Evolutionary conservation across 2,888 invertebrate species (phyloP), one percentile per base, ranked within the genome.

Genomic region (Sphaeridia pumilis): DNA sequence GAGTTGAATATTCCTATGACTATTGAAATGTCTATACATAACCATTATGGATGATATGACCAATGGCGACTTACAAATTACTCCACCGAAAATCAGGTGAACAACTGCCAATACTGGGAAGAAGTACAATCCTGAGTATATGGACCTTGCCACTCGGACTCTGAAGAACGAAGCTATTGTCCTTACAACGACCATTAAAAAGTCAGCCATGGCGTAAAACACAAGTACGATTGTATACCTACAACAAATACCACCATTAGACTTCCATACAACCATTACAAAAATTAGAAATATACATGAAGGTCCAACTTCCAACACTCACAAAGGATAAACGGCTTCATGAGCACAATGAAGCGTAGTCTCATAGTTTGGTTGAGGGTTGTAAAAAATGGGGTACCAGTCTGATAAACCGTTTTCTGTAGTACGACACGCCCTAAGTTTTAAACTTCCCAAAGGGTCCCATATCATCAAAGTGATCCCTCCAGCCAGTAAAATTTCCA

Each of bases 241-340:
- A n/a, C n/a, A n/a, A n/a, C n/a, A n/a, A n/a, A n/a, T n/a, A n/a
- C n/a, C n/a, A n/a, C n/a, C n/a, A n/a, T n/a, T n/a, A n/a, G n/a
- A n/a, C n/a, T n/a, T n/a, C n/a, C n/a, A n/a, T n/a, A n/a, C n/a
- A n/a, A n/a, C n/a, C n/a, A n/a, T n/a, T n/a, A n/a, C n/a, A n/a
- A n/a, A n/a, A n/a, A n/a, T n/a, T n/a, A n/a, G n/a, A n/a, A n/a
- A n/a, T n/a, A n/a, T n/a, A n/a, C 7, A 22, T 4, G 5, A 43
- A 21, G n/a, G n/a, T 24, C 25, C 4, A 43, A 4, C 28, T 4
- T 26, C 20, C n/a, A n/a, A n/a, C 2, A 78, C 83, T 79, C 78
- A 95, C 89, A 97, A 73, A 42, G 97, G 97, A 75, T 92, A 97
- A 0, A 95, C 94, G 52, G 94, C 92, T 73, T 98, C 97, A 68